Evolutionary conservation across 1,140 invertebrate genomes (phyloP).

Genomic region (Mercenaria mercenaria): DNA sequence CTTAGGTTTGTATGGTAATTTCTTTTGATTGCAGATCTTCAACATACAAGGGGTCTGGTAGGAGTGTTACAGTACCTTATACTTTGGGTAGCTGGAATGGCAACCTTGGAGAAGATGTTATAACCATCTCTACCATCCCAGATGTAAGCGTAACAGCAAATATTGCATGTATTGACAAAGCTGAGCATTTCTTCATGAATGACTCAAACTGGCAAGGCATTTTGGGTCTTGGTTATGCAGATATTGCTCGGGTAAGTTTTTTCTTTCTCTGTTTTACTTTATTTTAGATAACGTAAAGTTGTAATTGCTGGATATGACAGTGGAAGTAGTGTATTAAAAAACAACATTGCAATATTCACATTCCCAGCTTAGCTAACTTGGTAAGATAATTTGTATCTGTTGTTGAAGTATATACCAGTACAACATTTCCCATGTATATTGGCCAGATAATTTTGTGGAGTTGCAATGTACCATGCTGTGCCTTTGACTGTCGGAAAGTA

Average conservation of each 20-base stretch:
- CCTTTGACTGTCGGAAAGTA: too few relatives aligned
- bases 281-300: not conserved
- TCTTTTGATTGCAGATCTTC: slow-evolving; percentile 82
- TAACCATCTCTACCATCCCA: slow-evolving; percentile 77
- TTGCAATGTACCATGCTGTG: too few relatives aligned
- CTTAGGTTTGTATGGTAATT: too few relatives aligned
- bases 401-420: too few relatives aligned
- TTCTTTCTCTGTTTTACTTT: not conserved
- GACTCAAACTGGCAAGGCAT: slow-evolving; percentile 87
- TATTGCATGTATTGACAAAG: slow-evolving; percentile 85
- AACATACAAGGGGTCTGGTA: slow-evolving; percentile 75
- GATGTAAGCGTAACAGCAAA: slow-evolving; percentile 78
- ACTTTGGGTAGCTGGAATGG: slow-evolving; percentile 86
- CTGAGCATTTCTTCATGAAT: slow-evolving; percentile 86
- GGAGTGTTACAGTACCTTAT: slow-evolving; percentile 81
- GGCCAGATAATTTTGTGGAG: too few relatives aligned
- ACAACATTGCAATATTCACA: too few relatives aligned
- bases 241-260: slow-evolving; percentile 82
- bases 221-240: slow-evolving; percentile 86
- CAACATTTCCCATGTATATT: too few relatives aligned
- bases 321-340: too few relatives aligned
- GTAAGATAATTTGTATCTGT: too few relatives aligned
- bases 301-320: too few relatives aligned
- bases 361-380: too few relatives aligned
- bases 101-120: slow-evolving; percentile 82